A percentile compares a stretch with the other conserved stretches of the same genome.
Conservation (phyloP, 2,113 vertebrate genomes). For the Cebus imitator region DNA sequence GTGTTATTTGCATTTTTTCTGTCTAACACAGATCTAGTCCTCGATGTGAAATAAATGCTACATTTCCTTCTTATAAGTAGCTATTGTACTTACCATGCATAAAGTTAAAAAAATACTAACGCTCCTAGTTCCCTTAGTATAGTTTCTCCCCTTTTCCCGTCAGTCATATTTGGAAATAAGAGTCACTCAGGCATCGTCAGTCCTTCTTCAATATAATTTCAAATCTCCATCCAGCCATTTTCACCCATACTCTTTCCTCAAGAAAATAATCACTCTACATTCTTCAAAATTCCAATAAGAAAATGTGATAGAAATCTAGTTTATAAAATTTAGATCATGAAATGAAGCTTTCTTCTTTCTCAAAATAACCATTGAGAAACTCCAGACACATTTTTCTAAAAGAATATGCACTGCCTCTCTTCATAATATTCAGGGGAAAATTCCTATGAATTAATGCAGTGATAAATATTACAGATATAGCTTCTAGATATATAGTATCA, state of each 20-base stretch:
- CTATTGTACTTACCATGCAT: not conserved
- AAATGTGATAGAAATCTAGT: slow-evolving; percentile 2
- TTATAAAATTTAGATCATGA: slow-evolving; percentile 41
- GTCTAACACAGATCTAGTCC: not conserved
- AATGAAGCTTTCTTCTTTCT: slow-evolving; percentile 33
- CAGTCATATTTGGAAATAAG: not conserved
- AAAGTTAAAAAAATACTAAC: not conserved
- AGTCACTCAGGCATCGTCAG: not conserved
- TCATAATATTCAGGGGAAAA: slow-evolving; percentile 19
- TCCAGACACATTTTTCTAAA: slow-evolving; percentile 30
- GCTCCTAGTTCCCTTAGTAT: not conserved
- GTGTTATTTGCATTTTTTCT: not conserved
- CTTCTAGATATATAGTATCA: slow-evolving; percentile 53
- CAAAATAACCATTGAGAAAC: slow-evolving; percentile 64
- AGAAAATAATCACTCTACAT: not conserved
- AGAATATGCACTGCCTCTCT: not conserved
- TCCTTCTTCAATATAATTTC: not conserved
- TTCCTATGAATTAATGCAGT: slow-evolving; percentile 68
- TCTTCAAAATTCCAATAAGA: not conserved
- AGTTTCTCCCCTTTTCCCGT: not conserved
- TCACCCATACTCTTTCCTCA: not conserved
- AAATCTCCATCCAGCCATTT: not conserved
- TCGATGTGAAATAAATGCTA: not conserved
- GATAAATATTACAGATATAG: slow-evolving; percentile 69
- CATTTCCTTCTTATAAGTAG: not conserved